These are phyloP conservation scores for Bufotes viridis DNA, from an alignment of 2,797 vertebrate species.

Conservation along the genomic window DNA sequence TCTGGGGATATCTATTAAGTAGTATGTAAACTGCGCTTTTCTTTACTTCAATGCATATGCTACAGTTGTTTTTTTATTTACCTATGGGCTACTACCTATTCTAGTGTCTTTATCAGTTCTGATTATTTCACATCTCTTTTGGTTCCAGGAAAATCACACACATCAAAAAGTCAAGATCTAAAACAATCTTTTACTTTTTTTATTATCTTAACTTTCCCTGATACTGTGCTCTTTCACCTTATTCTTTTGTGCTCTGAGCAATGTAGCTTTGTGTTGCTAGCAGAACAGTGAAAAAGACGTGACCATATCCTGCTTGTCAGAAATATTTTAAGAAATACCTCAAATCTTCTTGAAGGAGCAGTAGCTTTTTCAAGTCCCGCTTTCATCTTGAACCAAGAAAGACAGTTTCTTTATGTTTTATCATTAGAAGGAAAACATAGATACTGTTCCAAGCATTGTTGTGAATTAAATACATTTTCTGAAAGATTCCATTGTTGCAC, in stretches of 20 bases:
- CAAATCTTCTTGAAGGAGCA: conserved; percentile 44
- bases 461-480: conserved; percentile 5
- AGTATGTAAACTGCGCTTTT: background rate
- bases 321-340: conserved; percentile 57
- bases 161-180: conserved; percentile 34
- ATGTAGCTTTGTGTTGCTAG: conserved; percentile 40
- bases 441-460: conserved; percentile 3
- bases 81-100: background rate
- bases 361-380: conserved; percentile 24
- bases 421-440: conserved; percentile 43
- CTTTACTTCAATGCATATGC: background rate
- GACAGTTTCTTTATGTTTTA: conserved; percentile 46
- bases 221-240: conserved; percentile 50
- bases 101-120: background rate
- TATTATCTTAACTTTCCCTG: conserved; percentile 38
- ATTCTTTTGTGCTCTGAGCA: conserved; percentile 46
- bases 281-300: conserved; percentile 47
- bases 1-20: background rate
- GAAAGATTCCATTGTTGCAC: conserved; percentile 3
- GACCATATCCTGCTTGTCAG: conserved; percentile 54
- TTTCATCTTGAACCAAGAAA: conserved; percentile 44
- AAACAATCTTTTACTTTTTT: conserved; percentile 2
- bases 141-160: background rate
- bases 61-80: background rate
- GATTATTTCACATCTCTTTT: conserved; percentile 1